Conservation (phyloP, 2,797 vertebrate genomes). For the Lerista edwardsae region DNA sequence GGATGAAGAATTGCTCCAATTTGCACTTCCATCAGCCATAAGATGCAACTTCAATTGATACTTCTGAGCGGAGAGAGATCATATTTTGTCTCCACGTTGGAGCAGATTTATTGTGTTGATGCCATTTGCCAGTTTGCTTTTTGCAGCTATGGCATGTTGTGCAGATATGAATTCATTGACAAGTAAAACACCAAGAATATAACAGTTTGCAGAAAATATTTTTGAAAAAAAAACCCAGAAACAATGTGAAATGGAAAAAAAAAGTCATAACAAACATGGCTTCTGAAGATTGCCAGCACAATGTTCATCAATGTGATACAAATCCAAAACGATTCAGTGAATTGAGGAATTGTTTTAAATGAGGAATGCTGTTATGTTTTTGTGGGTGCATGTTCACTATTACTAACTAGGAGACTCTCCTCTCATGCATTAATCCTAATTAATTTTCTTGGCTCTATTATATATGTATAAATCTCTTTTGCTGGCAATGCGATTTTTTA, state of each 20-base stretch:
- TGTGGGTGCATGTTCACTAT: background rate
- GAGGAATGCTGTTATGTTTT: background rate
- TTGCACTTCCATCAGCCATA: slow-evolving; percentile 41
- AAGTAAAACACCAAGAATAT: background rate
- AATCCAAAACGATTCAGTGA: slow-evolving; percentile 2
- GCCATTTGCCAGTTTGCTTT: background rate
- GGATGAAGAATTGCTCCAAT: slow-evolving; percentile 29
- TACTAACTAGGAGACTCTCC: background rate
- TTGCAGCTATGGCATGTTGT: slow-evolving; percentile 19
- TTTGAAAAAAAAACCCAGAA: slow-evolving; percentile 17
- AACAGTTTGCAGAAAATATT: background rate
- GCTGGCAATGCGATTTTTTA: background rate
- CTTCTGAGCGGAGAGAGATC: background rate
- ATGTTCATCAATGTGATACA: background rate
- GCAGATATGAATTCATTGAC: slow-evolving; percentile 10
- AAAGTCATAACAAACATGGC: background rate
- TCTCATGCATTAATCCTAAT: slow-evolving; percentile 11
- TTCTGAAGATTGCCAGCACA: background rate
- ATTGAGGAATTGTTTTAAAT: background rate
- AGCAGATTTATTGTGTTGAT: background rate
- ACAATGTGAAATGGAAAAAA: background rate
- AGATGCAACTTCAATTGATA: slow-evolving; percentile 48
- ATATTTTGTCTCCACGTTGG: background rate
- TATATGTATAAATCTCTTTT: background rate
- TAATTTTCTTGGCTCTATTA: slow-evolving; percentile 21